phyloP scores from a whole-genome alignment of 2,113 vertebrate genomes.

The Cygnus buccinator region DNA sequence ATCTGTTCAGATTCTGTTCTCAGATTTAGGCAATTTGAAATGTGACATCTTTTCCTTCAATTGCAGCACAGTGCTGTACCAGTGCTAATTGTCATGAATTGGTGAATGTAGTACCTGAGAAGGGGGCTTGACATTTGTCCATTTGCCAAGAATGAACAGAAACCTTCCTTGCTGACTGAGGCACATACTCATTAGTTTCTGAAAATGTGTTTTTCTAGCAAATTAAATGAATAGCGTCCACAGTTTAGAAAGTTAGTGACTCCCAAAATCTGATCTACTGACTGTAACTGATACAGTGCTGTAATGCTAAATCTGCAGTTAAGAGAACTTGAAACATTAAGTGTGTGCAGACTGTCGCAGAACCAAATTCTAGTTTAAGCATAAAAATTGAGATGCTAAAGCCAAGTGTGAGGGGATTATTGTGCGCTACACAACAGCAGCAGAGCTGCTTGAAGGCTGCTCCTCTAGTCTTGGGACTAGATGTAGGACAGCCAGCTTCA shows the following conservation, averaged over 20 bases:
- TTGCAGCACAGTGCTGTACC: background rate
- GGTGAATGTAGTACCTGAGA: accelerated
- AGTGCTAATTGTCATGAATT: background rate
- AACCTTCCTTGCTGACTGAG: background rate
- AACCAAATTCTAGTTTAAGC: background rate
- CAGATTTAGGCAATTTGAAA: background rate
- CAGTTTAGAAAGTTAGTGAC: background rate
- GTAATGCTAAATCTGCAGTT: background rate
- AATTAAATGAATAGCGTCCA: background rate
- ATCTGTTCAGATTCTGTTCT: background rate
- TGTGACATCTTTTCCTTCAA: background rate
- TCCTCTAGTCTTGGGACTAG: background rate
- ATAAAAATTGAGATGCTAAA: background rate
- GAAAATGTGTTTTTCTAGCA: background rate
- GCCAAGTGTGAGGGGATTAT: background rate
- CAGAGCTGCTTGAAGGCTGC: background rate
- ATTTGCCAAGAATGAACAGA: background rate
- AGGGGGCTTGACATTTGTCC: background rate
- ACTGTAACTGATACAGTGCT: background rate
- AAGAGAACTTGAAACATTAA: background rate
- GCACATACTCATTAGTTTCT: background rate
- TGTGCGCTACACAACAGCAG: background rate
- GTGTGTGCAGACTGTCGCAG: background rate
- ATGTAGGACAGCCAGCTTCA: background rate
- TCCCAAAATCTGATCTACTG: background rate